Evolutionary conservation across 2,797 vertebrate species (phyloP), one percentile per base, ranked within the genome.

Genomic region (Lepus townsendii): DNA sequence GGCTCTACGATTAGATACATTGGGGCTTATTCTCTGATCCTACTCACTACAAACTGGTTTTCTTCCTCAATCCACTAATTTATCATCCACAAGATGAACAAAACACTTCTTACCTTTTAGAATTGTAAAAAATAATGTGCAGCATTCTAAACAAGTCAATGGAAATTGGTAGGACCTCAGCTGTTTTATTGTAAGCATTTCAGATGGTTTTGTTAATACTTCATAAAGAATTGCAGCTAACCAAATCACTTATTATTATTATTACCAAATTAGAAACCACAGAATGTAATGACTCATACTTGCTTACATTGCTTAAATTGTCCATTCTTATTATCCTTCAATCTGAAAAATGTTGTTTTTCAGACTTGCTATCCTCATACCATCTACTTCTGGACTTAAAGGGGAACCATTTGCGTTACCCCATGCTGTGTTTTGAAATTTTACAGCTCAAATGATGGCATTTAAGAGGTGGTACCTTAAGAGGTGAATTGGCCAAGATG

Each of bases 121-220:
- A 66, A 1, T 42, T 84, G 4, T 68, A 72, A 94, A 27, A 69
- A 32, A 73, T 62, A 80, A 84, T n/a, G n/a, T 87, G 38, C 5
- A 90, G 17, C 24, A 68, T 80, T 91, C 90, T 35, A 79, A 93
- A 65, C 62, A 38, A 88, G 4, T 63, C 94, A 91, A 78, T 80
- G 12, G 57, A 93, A 77, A 62, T 79, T 89, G 17, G 38, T 68
- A 50, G 68, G 17, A 8, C 68, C 12, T 57, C 38, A 65, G 50
- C 47, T 62, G 3, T 2, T 30, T 52, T 47, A 42, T 42, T 65
- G 22, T 42, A 76, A 90, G 24, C 20, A 35, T 76, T 93, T 60
- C 80, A 72, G 9, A 92, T 65, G 65, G 13, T 84, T 75, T 88
- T 92, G 7, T 65, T 88, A 65, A 26, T 3, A 2, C 3, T 42